Evolutionary conservation across 1,140 invertebrate genomes (phyloP).

Genomic region (Sitobion miscanthi): DNA sequence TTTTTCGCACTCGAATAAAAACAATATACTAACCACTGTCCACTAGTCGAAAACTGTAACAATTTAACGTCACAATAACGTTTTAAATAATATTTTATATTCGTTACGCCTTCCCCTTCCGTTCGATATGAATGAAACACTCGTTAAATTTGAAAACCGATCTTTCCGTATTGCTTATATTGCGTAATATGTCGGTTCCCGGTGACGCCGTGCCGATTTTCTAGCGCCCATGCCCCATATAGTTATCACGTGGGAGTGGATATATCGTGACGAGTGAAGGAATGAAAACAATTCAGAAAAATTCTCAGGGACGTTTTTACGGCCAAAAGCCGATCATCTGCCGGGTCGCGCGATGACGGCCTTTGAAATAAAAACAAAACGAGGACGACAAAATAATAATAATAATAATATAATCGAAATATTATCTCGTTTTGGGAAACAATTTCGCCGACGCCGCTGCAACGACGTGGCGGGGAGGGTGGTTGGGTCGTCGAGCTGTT

Average conservation of each 20-base stretch:
- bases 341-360: background rate
- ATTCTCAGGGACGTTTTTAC: background rate
- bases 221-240: too few relatives aligned
- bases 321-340: background rate
- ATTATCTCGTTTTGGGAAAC: conserved; percentile 17
- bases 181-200: background rate
- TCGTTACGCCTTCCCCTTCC: too few relatives aligned
- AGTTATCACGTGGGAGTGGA: background rate
- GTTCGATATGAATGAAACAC: background rate
- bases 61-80: background rate
- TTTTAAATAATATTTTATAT: too few relatives aligned
- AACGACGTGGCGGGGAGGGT: background rate
- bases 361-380: conserved; percentile 25
- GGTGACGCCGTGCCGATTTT: background rate
- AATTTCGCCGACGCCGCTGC: background rate
- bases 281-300: background rate
- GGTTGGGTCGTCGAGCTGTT: background rate
- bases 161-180: background rate
- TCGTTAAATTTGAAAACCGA: background rate
- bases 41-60: background rate
- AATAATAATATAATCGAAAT: background rate
- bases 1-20: background rate
- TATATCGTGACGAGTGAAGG: background rate
- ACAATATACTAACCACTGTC: background rate
- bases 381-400: background rate